Evolutionary conservation across 2,888 invertebrate genomes (phyloP), one percentile per base, ranked within the genome.

Genomic region (Drosophila ochracea): DNA sequence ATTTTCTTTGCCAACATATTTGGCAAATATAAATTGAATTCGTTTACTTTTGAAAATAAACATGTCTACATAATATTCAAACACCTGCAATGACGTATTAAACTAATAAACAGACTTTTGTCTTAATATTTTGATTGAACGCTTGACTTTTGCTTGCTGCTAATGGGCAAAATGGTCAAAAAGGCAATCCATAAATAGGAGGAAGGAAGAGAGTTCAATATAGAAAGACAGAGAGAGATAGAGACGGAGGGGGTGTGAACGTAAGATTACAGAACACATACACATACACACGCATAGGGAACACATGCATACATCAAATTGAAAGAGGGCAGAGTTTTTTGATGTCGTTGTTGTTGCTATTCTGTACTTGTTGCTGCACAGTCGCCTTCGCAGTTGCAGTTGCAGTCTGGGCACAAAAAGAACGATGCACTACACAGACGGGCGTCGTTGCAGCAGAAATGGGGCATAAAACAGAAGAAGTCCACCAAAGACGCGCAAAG

Each of bases 301-400:
- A 52, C 25, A 59, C 37, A 37, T n/a, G n/a, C 35, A 35, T 30
- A 25, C 13, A 55, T 13, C 19, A 52, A 59, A 69, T 71, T 71
- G 50, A 62, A 71, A 57, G 61, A 71, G 71, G 61, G 54, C 69
- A 57, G 57, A 21, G 31, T 61, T 37, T 57, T 71, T 68, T 68
- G 19, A 61, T 68, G 55, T 50, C 61, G 13, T 50, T 60, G 49
- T 30, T 37, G 30, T 41, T 41, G 67, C 47, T 67, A 47, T 49
- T 47, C 61, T 65, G 62, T 68, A 77, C 78, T 77, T 77, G 77
- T 77, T 77, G 73, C 65, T 71, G 72, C 25, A 47, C 64, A 61
- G 61, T 61, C 60, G 63, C 55, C 16, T 41, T 53, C 33, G 55
- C 41, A 39, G 55, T 41, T 31, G 54, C 37, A 41, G 64, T 58